Conservation (phyloP, 2,888 invertebrate species). For the Lepidocyrtinus sp. region DNA sequence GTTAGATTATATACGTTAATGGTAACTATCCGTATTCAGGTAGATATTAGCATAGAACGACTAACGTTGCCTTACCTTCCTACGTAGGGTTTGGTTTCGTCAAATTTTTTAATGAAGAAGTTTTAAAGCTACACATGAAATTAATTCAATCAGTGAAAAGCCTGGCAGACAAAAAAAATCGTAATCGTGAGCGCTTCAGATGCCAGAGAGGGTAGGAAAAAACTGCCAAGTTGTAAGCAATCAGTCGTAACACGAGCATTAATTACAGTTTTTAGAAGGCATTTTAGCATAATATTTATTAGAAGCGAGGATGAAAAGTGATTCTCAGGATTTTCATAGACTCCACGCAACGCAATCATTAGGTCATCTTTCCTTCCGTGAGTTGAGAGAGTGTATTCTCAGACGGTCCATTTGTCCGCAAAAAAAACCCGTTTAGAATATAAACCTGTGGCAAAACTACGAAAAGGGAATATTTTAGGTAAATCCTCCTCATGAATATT, state of each 20-base stretch:
- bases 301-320: background rate
- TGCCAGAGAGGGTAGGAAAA: background rate
- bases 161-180: background rate
- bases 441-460: background rate
- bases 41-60: background rate
- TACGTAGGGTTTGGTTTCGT: background rate
- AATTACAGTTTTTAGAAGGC: background rate
- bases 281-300: background rate
- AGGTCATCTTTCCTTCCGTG: background rate
- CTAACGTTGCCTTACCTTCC: background rate
- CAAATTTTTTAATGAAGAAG: background rate
- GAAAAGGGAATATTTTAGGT: too few species aligned
- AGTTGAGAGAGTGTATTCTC: background rate
- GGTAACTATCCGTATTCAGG: background rate
- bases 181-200: background rate
- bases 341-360: too few species aligned
- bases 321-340: too few species aligned
- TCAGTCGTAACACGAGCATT: background rate
- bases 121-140: background rate
- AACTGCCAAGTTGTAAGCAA: too few species aligned
- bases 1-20: background rate
- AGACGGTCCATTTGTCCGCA: background rate
- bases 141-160: background rate
- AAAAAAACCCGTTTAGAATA: background rate
- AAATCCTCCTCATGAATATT: background rate